Percentiles rank a stretch among this genome's conserved stretches.
Evolutionary conservation across 2,113 vertebrate species (phyloP).

Genomic region (Coregonus clupeaformis): DNA sequence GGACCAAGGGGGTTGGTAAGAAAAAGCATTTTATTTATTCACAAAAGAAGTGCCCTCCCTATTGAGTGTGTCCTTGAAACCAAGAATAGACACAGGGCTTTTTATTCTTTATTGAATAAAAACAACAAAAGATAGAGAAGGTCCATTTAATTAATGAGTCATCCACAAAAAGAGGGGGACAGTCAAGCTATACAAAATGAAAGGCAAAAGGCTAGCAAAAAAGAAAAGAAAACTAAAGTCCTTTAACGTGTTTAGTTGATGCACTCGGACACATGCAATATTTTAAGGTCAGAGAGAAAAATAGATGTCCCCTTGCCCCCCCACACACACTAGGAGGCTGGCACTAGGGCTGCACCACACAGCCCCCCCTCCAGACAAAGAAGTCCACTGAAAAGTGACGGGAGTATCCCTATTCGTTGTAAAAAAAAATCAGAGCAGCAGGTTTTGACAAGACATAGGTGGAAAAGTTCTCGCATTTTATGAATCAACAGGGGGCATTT

Average conservation of each 20-base stretch:
- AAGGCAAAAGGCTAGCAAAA: background rate
- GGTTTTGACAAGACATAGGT: background rate
- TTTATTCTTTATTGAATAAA: constrained; percentile 59
- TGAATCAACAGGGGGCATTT: background rate
- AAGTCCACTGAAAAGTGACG: background rate
- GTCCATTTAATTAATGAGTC: constrained; percentile 24
- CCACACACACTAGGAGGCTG: too few relatives aligned
- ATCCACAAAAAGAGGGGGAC: constrained; percentile 10
- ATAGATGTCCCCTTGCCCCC: too few relatives aligned
- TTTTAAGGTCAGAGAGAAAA: constrained; percentile 16
- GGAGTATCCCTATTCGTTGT: constrained; percentile 37
- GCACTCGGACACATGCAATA: constrained; percentile 6
- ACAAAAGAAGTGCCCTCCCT: constrained; percentile 45
- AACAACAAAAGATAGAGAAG: constrained; percentile 46
- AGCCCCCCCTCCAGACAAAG: background rate
- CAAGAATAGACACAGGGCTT: constrained; percentile 17
- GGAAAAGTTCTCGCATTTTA: background rate
- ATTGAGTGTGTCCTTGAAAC: constrained; percentile 52
- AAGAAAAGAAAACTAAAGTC: background rate
- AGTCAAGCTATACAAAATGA: background rate
- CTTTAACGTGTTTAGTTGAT: constrained; percentile 17
- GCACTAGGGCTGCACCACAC: too few relatives aligned
- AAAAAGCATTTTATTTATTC: constrained; percentile 20
- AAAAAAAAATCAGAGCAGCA: constrained; percentile 15
- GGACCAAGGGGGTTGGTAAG: constrained; percentile 16